phyloP scores from a whole-genome alignment of 2,113 vertebrate species.

The Stictonetta naevosa region DNA sequence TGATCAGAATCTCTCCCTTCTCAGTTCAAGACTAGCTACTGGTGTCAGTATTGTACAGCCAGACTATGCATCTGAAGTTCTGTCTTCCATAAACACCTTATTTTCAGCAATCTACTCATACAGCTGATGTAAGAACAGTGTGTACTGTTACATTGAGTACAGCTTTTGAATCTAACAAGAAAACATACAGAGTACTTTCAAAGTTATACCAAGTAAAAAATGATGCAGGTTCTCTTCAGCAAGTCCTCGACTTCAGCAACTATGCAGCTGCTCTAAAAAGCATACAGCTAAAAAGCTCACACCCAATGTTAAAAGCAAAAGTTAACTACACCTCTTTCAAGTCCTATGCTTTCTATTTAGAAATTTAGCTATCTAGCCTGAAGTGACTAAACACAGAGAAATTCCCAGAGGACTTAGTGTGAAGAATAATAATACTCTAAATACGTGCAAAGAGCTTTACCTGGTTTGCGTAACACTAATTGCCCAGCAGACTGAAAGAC shows the following conservation, averaged over 20 bases:
- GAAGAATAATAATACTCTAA: neutral
- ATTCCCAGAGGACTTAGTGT: neutral
- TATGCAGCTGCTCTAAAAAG: neutral
- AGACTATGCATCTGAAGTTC: neutral
- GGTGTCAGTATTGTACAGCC: neutral
- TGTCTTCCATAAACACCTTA: neutral
- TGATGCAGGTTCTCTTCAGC: neutral
- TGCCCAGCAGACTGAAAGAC: neutral
- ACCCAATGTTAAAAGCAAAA: neutral
- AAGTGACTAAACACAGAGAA: neutral
- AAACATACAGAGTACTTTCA: neutral
- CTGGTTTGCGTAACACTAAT: neutral
- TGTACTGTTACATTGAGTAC: no score
- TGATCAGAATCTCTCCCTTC: neutral
- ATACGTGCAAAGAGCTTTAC: neutral
- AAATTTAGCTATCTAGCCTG: neutral
- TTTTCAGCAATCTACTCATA: neutral
- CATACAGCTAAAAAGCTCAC: neutral
- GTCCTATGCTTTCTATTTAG: neutral
- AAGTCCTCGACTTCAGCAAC: neutral
- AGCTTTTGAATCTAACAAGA: neutral
- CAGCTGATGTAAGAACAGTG: neutral
- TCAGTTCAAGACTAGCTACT: neutral
- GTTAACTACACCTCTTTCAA: neutral
- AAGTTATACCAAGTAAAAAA: neutral